Base-by-base conservation (phyloP, 2,113 vertebrate genomes). In the Rhabdornis inornatus region DNA sequence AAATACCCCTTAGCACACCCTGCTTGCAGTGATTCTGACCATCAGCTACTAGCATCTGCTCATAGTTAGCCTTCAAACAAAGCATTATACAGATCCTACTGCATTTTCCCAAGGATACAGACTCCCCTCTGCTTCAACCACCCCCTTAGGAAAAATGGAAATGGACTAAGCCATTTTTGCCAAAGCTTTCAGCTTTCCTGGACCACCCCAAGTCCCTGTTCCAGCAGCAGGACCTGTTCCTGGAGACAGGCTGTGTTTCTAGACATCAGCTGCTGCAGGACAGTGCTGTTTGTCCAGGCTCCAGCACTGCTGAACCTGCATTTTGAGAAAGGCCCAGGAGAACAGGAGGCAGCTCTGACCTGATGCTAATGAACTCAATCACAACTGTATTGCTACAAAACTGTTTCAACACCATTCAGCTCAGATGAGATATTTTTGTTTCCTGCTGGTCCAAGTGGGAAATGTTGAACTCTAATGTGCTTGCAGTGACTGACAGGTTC, bases 141-240 rank as follows among this genome's bases (percentile, higher is more conserved):
- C 21, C 5, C 4, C n/a, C 1, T 2, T 6, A 4, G 25, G 11
- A 81, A 72, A 17, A 71, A 49, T 20, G 7, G 16, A 84, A 18
- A 44, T 7, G 7, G 40, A 25, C 18, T 69, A 52, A 81, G 35
- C 5, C 3, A 1, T 56, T 23, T 22, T 5, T 45, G 9, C 4
- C 1, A 3, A 75, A 72, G 13, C 5, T 13, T 81, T 53, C 13
- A 14, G 10, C 4, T 37, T 30, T 15, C 17, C 27, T 49, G 55
- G 40, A 50, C n/a, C 31, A 20, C 6, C 5, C 4, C 0, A 1
- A 18, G 19, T 2, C 19, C 8, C 6, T 0, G 0, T 9, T 21
- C 10, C 21, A 92, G 69, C 17, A 76, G 40, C 11, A 61, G 52
- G 7, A 56, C 15, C 7, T 71, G 40, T n/a, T 19, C 22, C 35